These are phyloP conservation scores for Charanyca ferruginea DNA, from an alignment of 2,888 invertebrate genomes.

Conservation along the genomic window DNA sequence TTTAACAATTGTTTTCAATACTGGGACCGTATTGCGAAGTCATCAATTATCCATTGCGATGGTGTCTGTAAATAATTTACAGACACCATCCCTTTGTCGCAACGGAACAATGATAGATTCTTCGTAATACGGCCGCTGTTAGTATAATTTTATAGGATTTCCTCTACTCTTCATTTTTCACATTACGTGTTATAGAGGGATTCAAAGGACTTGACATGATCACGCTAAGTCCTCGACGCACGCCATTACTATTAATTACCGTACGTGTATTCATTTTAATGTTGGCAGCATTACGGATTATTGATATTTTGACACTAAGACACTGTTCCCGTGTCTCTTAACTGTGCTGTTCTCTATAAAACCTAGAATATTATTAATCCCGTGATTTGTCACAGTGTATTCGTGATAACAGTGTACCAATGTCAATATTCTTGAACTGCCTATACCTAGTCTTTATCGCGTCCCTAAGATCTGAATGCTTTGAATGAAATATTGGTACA, in stretches of 20 bases:
- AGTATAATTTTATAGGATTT: conserved; percentile 21
- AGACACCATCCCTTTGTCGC: background rate
- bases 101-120: background rate
- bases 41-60: background rate
- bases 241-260: conserved; percentile 29
- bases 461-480: conserved; percentile 10
- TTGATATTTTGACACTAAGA: conserved; percentile 8
- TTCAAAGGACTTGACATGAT: conserved; percentile 38
- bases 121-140: background rate
- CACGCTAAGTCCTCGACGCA: conserved; percentile 14
- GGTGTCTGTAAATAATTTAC: background rate
- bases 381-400: background rate
- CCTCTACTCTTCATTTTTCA: conserved; percentile 23
- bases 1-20: conserved; percentile 12
- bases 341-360: background rate
- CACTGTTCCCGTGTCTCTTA: conserved; percentile 12
- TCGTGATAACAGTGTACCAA: background rate
- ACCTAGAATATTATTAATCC: conserved; percentile 2
- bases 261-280: conserved; percentile 27
- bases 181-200: conserved; percentile 31
- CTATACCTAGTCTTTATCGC: background rate
- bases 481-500: conserved; percentile 2
- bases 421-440: conserved; percentile 16
- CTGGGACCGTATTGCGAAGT: background rate
- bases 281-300: conserved; percentile 36